Conservation (phyloP, 2,113 vertebrate genomes). For the Microtus ochrogaster region DNA sequence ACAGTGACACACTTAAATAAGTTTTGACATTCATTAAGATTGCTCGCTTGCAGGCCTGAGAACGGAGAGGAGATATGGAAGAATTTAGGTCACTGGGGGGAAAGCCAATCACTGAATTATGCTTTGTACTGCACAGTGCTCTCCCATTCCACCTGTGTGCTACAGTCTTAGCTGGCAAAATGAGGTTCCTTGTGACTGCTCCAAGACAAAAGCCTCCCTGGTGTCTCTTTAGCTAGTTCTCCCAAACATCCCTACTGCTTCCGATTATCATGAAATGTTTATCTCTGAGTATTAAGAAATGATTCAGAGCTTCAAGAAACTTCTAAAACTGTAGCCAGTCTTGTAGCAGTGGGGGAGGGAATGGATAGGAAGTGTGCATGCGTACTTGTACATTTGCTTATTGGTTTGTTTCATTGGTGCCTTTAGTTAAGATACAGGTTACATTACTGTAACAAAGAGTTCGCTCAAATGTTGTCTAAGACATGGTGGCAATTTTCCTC, state of each 20-base stretch:
- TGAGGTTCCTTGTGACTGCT: neutral
- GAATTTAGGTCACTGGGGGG: neutral
- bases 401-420: neutral
- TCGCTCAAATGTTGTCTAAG: neutral
- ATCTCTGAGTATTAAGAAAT: neutral
- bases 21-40: slow-evolving; percentile 56
- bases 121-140: neutral
- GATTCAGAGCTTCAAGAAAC: neutral
- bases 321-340: neutral
- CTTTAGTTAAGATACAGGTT: neutral
- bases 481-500: neutral
- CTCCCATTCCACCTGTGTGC: neutral
- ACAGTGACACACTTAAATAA: slow-evolving; percentile 33
- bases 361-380: neutral
- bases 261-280: neutral
- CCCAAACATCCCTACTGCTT: neutral
- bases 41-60: slow-evolving; percentile 29
- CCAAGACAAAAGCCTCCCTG: neutral
- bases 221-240: neutral
- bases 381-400: neutral
- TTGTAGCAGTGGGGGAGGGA: no score
- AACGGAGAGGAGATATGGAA: slow-evolving; percentile 27
- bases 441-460: neutral
- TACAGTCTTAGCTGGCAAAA: neutral
- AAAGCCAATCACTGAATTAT: slow-evolving; percentile 7